Evolutionary conservation across 2,888 invertebrate species (phyloP).

Genomic region (Pristionchus maxplancki): DNA sequence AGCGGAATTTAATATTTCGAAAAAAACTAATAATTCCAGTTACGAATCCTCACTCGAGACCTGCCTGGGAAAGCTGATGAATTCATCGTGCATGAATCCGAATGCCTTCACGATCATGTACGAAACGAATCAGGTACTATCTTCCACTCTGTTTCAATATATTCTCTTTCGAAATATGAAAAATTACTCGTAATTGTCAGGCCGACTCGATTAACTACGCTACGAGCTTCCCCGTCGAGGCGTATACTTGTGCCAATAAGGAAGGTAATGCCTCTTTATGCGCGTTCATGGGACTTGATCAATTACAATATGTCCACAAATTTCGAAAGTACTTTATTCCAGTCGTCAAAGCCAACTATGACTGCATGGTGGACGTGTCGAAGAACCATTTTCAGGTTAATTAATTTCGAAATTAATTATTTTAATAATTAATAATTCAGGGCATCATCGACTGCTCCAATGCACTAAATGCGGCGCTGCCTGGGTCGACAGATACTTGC

Average conservation of each 20-base stretch:
- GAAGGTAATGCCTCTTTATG: not conserved
- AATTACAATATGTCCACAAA: no score
- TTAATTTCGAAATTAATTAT: not conserved
- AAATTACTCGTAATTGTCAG: not conserved
- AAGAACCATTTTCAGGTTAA: constrained; percentile 19
- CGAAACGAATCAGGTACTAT: not conserved
- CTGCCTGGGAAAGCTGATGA: not conserved
- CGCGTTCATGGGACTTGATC: no score
- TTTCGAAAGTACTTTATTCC: not conserved
- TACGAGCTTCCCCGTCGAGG: not conserved
- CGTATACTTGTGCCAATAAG: constrained; percentile 26
- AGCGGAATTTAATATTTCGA: no score
- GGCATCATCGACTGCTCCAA: constrained; percentile 29
- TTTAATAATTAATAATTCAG: not conserved
- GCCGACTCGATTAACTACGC: not conserved
- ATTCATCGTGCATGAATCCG: constrained; percentile 5
- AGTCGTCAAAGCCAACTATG: constrained; percentile 30
- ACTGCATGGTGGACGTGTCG: constrained; percentile 27
- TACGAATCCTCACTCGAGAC: not conserved
- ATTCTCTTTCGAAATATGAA: not conserved
- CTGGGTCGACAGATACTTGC: not conserved
- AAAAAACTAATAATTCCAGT: no score
- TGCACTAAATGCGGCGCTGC: not conserved
- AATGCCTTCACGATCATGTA: constrained; percentile 4
- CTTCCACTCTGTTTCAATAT: not conserved